These are phyloP conservation scores for Encarsia formosa DNA, from an alignment of 2,888 invertebrate genomes.

Conservation along the genomic window DNA sequence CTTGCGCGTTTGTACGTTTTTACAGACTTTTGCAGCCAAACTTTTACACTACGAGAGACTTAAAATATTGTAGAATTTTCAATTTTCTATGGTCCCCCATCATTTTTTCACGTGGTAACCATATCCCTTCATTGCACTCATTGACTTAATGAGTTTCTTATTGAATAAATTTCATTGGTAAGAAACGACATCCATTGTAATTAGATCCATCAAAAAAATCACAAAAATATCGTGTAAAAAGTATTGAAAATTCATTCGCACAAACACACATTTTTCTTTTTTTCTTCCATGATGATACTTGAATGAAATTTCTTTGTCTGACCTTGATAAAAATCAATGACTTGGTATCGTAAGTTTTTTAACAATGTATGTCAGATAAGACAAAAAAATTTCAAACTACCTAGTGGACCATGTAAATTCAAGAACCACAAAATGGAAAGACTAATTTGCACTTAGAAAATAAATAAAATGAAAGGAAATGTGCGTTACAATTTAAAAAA, in stretches of 20 bases:
- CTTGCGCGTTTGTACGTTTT: slow-evolving; percentile 33
- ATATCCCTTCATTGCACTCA: slow-evolving; percentile 17
- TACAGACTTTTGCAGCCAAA: slow-evolving; percentile 34
- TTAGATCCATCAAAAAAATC: slow-evolving; percentile 4
- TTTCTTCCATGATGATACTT: too few species aligned
- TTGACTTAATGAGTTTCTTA: slow-evolving; percentile 8
- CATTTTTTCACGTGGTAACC: slow-evolving; percentile 22
- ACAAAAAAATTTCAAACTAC: slow-evolving; percentile 7
- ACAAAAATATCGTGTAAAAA: too few species aligned
- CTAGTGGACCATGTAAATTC: slow-evolving; percentile 20
- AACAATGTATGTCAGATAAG: not conserved
- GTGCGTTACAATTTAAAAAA: too few species aligned
- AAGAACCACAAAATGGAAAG: slow-evolving; percentile 20
- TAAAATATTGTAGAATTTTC: slow-evolving; percentile 23
- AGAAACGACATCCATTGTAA: not conserved
- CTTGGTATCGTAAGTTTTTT: not conserved
- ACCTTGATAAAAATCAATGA: not conserved
- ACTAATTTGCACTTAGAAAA: slow-evolving; percentile 19
- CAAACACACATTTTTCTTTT: too few species aligned
- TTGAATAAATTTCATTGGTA: not conserved
- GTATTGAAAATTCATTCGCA: too few species aligned
- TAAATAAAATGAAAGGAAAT: slow-evolving; percentile 2
- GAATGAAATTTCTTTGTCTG: too few species aligned
- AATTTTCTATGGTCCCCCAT: slow-evolving; percentile 19
- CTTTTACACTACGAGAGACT: slow-evolving; percentile 28